A percentile compares a stretch with the other conserved stretches of the same genome.
phyloP scores from a whole-genome alignment of 2,888 invertebrate genomes.

The Aelia acuminata region DNA sequence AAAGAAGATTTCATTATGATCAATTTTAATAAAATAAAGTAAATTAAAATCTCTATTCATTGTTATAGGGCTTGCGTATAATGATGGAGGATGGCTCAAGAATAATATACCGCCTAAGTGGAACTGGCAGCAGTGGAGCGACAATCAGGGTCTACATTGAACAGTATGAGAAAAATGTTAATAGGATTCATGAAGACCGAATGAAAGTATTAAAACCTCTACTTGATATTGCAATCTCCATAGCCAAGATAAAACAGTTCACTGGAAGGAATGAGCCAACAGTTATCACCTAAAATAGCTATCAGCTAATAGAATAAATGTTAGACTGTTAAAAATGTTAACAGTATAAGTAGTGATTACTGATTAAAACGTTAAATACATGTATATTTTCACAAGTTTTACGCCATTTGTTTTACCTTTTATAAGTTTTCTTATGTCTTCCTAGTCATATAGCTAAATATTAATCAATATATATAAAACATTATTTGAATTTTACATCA shows the following conservation, averaged over 20 bases:
- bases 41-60: background rate
- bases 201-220: slow-evolving; percentile 81
- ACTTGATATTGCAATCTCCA: slow-evolving; percentile 86
- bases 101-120: slow-evolving; percentile 93
- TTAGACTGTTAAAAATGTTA: background rate
- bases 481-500: background rate
- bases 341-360: background rate
- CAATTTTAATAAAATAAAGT: background rate
- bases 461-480: too few relatives aligned
- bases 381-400: slow-evolving; percentile 1
- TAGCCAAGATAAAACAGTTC: slow-evolving; percentile 85
- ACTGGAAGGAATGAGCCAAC: slow-evolving; percentile 94
- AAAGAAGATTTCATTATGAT: background rate
- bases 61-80: slow-evolving; percentile 86
- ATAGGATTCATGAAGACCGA: slow-evolving; percentile 72
- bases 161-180: slow-evolving; percentile 83
- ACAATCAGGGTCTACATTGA: slow-evolving; percentile 97
- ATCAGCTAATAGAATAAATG: background rate
- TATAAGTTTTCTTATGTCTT: background rate
- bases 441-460: background rate
- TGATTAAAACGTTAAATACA: background rate
- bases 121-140: slow-evolving; percentile 98
- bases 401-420: background rate
- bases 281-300: slow-evolving; percentile 88
- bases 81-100: slow-evolving; percentile 96